These are phyloP conservation scores for Callipepla squamata DNA, from an alignment of 2,113 vertebrate species.

Conservation along the genomic window DNA sequence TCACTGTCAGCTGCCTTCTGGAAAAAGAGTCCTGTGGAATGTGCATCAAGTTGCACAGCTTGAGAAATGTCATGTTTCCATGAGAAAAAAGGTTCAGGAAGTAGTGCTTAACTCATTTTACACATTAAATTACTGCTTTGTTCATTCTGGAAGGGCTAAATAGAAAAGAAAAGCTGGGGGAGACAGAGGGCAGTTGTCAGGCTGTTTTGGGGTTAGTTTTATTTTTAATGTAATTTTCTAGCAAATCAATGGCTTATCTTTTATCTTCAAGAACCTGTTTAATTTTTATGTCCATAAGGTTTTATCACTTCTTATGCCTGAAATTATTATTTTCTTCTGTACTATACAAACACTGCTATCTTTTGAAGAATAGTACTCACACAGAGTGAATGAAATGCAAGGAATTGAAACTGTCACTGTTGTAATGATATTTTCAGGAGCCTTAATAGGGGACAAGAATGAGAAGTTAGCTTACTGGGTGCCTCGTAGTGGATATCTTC, in stretches of 20 bases:
- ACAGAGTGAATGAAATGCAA: conserved; percentile 14
- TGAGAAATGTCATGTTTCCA: neutral
- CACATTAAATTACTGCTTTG: neutral
- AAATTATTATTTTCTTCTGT: neutral
- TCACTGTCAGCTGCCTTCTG: neutral
- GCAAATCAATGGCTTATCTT: neutral
- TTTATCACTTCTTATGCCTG: neutral
- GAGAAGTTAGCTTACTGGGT: conserved; percentile 44
- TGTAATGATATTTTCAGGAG: conserved; percentile 44
- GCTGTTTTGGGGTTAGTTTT: neutral
- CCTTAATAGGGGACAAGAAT: conserved; percentile 6
- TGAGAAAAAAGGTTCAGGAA: neutral
- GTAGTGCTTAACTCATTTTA: neutral
- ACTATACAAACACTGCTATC: neutral
- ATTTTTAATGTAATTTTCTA: neutral
- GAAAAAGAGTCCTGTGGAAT: neutral
- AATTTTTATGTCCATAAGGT: neutral
- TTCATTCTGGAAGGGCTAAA: neutral
- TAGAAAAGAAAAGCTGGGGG: neutral
- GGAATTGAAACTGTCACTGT: neutral
- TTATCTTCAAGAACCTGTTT: neutral
- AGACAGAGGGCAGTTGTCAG: too few relatives aligned
- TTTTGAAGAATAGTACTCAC: conserved; percentile 21
- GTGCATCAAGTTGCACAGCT: neutral
- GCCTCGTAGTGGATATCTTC: conserved; percentile 29